phyloP scores from a whole-genome alignment of 2,113 vertebrate species.

The Hemiscyllium ocellatum region DNA sequence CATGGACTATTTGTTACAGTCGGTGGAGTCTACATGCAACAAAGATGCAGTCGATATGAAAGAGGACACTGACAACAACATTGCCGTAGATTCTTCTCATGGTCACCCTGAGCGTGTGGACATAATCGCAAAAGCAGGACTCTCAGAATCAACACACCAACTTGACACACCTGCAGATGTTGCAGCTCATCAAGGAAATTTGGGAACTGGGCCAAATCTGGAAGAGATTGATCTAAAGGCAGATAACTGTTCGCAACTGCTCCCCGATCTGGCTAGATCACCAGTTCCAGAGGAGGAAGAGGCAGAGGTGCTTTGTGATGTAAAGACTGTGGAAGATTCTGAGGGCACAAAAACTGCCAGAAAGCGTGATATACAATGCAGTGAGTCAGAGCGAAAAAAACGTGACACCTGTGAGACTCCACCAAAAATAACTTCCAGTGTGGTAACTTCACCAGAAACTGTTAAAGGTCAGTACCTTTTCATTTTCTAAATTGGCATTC shows the following conservation, averaged over 20 bases:
- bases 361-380: not conserved
- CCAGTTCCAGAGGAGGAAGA: not conserved
- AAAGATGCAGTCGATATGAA: not conserved
- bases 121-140: not conserved
- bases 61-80: not conserved
- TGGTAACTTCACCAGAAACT: not conserved
- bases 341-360: too few relatives aligned
- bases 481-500: not conserved
- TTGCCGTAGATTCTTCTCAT: not conserved
- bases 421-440: not conserved
- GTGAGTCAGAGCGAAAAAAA: not conserved
- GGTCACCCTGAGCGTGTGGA: not conserved
- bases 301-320: not conserved
- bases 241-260: not conserved
- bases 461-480: slow-evolving; percentile 6
- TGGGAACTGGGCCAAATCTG: too few relatives aligned
- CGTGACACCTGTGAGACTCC: not conserved
- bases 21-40: not conserved
- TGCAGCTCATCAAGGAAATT: not conserved
- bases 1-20: slow-evolving; percentile 1
- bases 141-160: not conserved
- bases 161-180: not conserved
- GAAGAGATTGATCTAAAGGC: not conserved
- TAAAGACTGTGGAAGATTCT: not conserved
- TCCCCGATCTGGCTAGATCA: not conserved